Base-by-base conservation (phyloP, 2,888 invertebrate genomes). In the Protodeltote pygarga region DNA sequence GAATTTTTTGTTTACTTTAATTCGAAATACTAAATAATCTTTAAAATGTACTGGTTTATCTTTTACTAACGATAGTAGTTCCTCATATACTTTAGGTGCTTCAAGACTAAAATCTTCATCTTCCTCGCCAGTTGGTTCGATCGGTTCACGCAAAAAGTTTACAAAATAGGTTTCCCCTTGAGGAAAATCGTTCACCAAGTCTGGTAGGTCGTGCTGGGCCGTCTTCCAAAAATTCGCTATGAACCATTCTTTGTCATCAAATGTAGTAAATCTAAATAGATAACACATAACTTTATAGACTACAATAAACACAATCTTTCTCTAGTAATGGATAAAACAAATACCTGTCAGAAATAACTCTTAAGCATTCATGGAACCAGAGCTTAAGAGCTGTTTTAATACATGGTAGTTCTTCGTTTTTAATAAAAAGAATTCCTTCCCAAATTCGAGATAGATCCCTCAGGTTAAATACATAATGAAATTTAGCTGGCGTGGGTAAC, bases 401-500 rank as follows among this genome's bases (percentile, higher is more conserved):
- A 13, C 81, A 84, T 8, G 85, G 79, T 55, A 96, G 94, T 76
- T 97, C 97, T 0, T 93, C 93, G 8, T 79, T 90, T 69, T 94
- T 93, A 6, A 97, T 95, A 51, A 94, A 95, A 28, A 98, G 87
- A 69, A 98, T 96, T 1, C 98, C 97, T 87, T 98, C 96, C 97
- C 98, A 98, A 68, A 98, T 97, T 41, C 97, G 93, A 0, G 97
- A 97, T 61, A 98, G 90, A 91, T 98, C 98, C 68, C 98, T 93
- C 61, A 98, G 92, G 87, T 98, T 98, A 79, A 98, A 98, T 5
- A 98, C 95, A 77, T 98, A 98, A 81, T 98, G 98, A 78, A 98
- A 98, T 80, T 98, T 98, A 0, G 97, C 97, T 9, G 98, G 98
- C 0, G 98, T 98, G 1, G 98, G 98, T 49, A 98, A 83, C 97